Percentiles rank a stretch among this genome's conserved stretches.
phyloP scores from a whole-genome alignment of 2,888 invertebrate genomes.

The Drosophila conformis region DNA sequence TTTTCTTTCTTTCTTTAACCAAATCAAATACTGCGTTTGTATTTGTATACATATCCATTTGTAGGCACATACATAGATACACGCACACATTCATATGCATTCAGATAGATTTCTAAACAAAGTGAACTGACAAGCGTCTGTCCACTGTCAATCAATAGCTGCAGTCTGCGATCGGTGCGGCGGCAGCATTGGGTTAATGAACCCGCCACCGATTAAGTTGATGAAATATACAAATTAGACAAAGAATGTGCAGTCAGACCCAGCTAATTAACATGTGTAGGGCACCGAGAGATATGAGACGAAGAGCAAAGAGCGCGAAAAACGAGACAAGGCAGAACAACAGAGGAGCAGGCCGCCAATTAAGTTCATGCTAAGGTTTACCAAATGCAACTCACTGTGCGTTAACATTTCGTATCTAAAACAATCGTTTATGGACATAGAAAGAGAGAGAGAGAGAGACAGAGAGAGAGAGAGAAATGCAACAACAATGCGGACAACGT shows the following conservation, averaged over 20 bases:
- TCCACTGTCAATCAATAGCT: slow-evolving; percentile 76
- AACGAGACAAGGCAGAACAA: slow-evolving; percentile 5
- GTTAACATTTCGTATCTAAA: slow-evolving; percentile 58
- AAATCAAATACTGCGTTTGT: slow-evolving; percentile 15
- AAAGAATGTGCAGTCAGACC: slow-evolving; percentile 60
- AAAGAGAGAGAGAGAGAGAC: neutral
- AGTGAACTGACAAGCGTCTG: slow-evolving; percentile 52
- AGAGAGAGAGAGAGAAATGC: neutral
- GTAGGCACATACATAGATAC: neutral
- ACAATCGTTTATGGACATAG: slow-evolving; percentile 37
- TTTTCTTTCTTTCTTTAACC: neutral
- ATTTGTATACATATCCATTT: slow-evolving; percentile 28
- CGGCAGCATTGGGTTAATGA: slow-evolving; percentile 55
- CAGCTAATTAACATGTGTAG: slow-evolving; percentile 67
- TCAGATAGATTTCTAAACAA: slow-evolving; percentile 38
- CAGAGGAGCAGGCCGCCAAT: slow-evolving; percentile 32
- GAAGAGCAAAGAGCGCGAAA: slow-evolving; percentile 28
- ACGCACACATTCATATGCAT: neutral
- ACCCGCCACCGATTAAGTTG: slow-evolving; percentile 55
- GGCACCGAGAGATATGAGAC: slow-evolving; percentile 16
- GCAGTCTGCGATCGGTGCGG: slow-evolving; percentile 55
- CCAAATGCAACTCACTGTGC: slow-evolving; percentile 33
- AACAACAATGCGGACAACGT: slow-evolving; percentile 49
- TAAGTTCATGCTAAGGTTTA: slow-evolving; percentile 38
- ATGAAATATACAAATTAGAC: slow-evolving; percentile 72